These are phyloP conservation scores for Sabatieria punctata DNA, from an alignment of 2,888 invertebrate genomes.

Conservation along the genomic window DNA sequence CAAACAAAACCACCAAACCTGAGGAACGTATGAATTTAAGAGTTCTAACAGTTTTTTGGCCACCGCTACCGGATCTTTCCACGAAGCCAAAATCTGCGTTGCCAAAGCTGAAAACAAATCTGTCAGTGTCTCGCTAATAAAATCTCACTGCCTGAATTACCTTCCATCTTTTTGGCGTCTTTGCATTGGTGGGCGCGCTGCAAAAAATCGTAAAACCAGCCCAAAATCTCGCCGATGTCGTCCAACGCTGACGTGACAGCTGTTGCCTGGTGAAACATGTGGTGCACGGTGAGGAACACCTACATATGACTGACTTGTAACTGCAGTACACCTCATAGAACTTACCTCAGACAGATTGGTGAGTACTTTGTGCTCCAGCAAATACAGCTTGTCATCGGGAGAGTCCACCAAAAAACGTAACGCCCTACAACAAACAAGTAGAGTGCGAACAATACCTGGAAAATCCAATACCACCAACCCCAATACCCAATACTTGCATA, in stretches of 20 bases:
- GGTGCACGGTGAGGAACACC: constrained; percentile 72
- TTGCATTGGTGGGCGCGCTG: constrained; percentile 32
- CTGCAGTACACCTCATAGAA: not conserved
- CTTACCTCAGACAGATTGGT: constrained; percentile 56
- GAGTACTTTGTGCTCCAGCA: constrained; percentile 74
- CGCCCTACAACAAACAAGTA: constrained; percentile 33
- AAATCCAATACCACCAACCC: no score
- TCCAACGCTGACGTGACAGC: constrained; percentile 59
- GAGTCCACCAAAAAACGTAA: constrained; percentile 71
- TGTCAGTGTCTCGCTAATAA: no score
- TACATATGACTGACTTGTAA: constrained; percentile 35
- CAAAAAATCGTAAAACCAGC: constrained; percentile 37
- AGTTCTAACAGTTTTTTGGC: no score
- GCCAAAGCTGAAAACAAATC: no score
- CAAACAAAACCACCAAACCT: no score
- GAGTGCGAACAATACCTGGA: no score
- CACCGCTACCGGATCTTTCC: no score
- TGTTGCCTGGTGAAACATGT: constrained; percentile 82
- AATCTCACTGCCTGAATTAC: no score
- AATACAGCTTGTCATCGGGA: constrained; percentile 68
- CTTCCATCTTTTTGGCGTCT: no score
- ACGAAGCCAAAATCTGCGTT: no score
- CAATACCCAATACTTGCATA: no score
- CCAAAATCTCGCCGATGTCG: constrained; percentile 64
- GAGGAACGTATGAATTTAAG: no score